Evolutionary conservation across 2,888 invertebrate genomes (phyloP), one percentile per base, ranked within the genome.

Genomic region (Actias luna): DNA sequence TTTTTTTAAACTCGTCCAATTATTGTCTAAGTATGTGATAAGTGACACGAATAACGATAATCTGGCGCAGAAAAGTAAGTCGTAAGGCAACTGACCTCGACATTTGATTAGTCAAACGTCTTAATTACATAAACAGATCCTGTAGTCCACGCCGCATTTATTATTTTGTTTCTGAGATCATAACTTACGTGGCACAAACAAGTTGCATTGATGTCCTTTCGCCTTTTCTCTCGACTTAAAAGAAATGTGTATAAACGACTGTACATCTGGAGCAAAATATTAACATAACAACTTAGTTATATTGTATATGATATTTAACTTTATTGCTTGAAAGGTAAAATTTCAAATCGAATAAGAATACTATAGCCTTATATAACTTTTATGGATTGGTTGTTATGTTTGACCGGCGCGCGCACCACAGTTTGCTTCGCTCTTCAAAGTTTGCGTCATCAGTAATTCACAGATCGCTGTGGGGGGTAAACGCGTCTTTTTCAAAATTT

Each of bases 221-320:
- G 88, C 85, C 88, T 88, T 88, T 89, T 88, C 88, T 85, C 88
- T 81, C 77, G 66, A 75, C 75, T 82, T 76, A 79, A 83, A 89
- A 89, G 87, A 89, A 89, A 89, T 88, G 87, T 82, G 84, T 80
- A 81, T 84, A 81, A 81, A 88, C 85, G 84, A 76, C 88, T 84
- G 77, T 84, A 84, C 81, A 81, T 84, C 74, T 82, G 75, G 74
- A 80, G 76, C 79, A 80, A 77, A 79, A 76, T 76, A 72, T 69
- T 69, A 69, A 58, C 55, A 27, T 12, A 12, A 14, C 8, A 62
- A 50, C 27, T 46, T 7, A 3, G 5, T 16, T 14, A 46, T 27
- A 22, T 8, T 27, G 12, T 25, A n/a, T 16, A 42, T 22, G 16
- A 62, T 42, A 16, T 39, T 18, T 31, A 10, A 10, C 42, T 5